Conservation (phyloP, 2,888 invertebrate species). For the Unio pictorum region DNA sequence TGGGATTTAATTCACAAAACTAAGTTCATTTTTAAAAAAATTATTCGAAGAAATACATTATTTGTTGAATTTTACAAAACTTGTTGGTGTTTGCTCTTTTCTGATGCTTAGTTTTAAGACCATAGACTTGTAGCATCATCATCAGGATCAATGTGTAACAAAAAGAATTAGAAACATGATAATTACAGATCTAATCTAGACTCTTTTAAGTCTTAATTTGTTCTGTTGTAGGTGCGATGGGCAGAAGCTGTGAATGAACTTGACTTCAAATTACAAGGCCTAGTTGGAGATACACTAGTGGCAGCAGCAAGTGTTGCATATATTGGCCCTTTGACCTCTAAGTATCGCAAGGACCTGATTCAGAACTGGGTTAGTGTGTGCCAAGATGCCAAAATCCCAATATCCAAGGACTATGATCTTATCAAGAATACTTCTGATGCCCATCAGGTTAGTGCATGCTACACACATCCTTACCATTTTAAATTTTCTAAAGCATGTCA, state of each 20-base stretch:
- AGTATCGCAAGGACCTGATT: conserved; percentile 59
- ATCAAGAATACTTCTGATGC: conserved; percentile 61
- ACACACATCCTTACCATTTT: too few species aligned
- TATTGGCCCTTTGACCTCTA: conserved; percentile 67
- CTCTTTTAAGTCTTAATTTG: conserved; percentile 1
- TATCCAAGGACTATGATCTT: conserved; percentile 62
- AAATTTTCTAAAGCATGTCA: too few species aligned
- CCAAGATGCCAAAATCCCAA: conserved; percentile 52
- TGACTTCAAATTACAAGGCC: conserved; percentile 62
- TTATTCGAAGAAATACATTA: too few species aligned
- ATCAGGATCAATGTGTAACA: background rate
- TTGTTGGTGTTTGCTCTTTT: too few species aligned
- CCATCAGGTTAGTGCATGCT: conserved; percentile 53
- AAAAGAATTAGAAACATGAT: background rate
- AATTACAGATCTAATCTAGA: background rate
- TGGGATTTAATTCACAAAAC: too few species aligned
- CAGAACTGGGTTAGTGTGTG: conserved; percentile 57
- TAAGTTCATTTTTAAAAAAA: too few species aligned
- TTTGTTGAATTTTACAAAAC: too few species aligned
- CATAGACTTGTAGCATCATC: too few species aligned
- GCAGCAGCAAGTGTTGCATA: conserved; percentile 68
- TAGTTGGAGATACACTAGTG: conserved; percentile 69
- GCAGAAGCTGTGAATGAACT: conserved; percentile 63
- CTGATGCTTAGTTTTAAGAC: too few species aligned
- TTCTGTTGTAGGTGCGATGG: conserved; percentile 63